phyloP scores from a whole-genome alignment of 2,888 invertebrate species.

The Morpho achilles region DNA sequence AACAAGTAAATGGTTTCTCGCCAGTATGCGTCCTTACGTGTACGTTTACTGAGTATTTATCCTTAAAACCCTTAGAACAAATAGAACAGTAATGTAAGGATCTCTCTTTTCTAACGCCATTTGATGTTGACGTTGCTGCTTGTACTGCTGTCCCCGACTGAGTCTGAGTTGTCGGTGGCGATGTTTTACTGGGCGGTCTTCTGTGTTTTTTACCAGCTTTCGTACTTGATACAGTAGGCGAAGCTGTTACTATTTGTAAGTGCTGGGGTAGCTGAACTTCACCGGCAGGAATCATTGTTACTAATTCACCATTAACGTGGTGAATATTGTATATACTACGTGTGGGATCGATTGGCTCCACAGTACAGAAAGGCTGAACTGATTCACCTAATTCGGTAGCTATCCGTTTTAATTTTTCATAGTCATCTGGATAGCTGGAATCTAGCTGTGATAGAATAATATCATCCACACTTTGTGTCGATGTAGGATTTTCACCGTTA shows the following conservation, averaged over 20 bases:
- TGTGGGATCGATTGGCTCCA: conserved; percentile 74
- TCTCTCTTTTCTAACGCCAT: conserved; percentile 90
- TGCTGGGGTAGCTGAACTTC: conserved; percentile 71
- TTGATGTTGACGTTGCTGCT: conserved; percentile 81
- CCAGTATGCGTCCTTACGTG: conserved; percentile 98
- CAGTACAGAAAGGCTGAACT: conserved; percentile 84
- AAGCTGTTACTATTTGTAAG: conserved; percentile 77
- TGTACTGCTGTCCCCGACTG: conserved; percentile 62
- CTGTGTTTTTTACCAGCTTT: conserved; percentile 87
- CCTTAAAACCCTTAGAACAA: conserved; percentile 96
- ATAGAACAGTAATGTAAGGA: conserved; percentile 95
- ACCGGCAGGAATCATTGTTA: conserved; percentile 70
- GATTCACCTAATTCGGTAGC: conserved; percentile 90
- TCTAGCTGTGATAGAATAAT: conserved; percentile 84
- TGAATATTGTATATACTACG: conserved; percentile 77
- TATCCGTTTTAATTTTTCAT: conserved; percentile 90
- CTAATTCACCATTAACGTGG: conserved; percentile 68
- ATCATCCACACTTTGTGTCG: conserved; percentile 84
- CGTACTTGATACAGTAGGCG: conserved; percentile 80
- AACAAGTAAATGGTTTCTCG: conserved; percentile 97
- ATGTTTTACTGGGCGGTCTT: conserved; percentile 77
- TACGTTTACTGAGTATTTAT: conserved; percentile 98
- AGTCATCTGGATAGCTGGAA: conserved; percentile 86
- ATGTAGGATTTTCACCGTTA: conserved; percentile 75
- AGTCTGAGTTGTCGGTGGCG: conserved; percentile 57